Base-by-base conservation (phyloP, 2,888 invertebrate genomes). In the Metallyticus violacea region DNA sequence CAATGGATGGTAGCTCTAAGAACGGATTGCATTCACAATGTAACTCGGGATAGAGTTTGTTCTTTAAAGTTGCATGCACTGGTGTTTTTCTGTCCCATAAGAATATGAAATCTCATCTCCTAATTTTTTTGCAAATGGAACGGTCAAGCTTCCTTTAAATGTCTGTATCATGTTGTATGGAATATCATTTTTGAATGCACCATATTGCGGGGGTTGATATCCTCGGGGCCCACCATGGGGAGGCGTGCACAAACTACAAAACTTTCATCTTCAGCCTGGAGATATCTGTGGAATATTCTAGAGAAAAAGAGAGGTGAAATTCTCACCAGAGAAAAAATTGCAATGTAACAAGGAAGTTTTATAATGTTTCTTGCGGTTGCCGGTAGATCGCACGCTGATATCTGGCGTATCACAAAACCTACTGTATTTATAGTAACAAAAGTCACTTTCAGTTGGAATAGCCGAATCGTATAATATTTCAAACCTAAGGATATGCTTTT, bases 41-140 rank as follows among this genome's bases (percentile, higher is more conserved):
- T n/a, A n/a, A n/a, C n/a, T n/a, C n/a, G n/a, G n/a, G n/a, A n/a
- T 26, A 30, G 30, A 40, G n/a, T 77, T 22, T n/a, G n/a, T 78
- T 27, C n/a, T 22, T 79, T 62, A 26, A 28, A 30, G 78, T 89
- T 89, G 83, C 90, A 89, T 85, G 90, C 89, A 29, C 90, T 86
- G 79, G 89, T 89, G 40, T 89, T 89, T n/a, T 84, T 90, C 89
- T 3, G 86, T 77, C 6, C 85, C 86, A 87, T 87, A 85, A 87
- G 78, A 84, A 87, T 62, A 62, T 62, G 40, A 62, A 62, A 62
- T 62, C 40, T 62, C 40, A 0, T 62, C 6, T 4, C 15, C 40
- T 62, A 62, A 62, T 62, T 62, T n/a, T n/a, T 22, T 62, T 62
- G 40, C 40, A 22, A 22, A 15, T 15, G 40, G 40, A 4, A 22